Conservation (phyloP, 2,797 vertebrate genomes). For the Sparus aurata region DNA sequence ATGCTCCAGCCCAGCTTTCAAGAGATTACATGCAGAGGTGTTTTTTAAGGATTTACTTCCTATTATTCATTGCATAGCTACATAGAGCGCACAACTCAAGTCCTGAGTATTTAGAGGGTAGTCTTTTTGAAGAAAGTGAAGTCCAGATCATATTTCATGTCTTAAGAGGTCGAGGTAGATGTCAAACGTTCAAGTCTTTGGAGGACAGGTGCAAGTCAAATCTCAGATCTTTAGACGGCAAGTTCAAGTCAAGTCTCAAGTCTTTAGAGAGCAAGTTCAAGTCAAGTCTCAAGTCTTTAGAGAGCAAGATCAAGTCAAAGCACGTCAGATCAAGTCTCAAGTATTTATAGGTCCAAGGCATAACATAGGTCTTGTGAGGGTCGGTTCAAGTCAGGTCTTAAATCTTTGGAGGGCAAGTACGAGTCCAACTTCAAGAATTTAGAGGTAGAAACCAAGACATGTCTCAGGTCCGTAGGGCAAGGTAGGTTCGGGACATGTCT, state of each 20-base stretch:
- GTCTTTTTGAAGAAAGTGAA: background rate
- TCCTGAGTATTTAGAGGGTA: background rate
- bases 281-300: background rate
- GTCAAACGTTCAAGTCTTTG: too few species aligned
- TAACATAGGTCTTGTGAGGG: background rate
- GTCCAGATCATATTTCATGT: background rate
- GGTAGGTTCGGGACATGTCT: too few species aligned
- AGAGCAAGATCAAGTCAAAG: background rate
- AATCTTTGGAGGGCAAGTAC: background rate
- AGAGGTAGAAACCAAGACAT: background rate
- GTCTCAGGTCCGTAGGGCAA: background rate
- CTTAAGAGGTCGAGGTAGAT: background rate
- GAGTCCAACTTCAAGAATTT: background rate
- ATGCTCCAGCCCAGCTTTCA: background rate
- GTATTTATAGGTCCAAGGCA: background rate
- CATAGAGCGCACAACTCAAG: too few species aligned
- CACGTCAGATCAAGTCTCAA: background rate
- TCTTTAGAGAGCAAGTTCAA: background rate
- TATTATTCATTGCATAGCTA: background rate
- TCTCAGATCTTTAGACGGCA: background rate
- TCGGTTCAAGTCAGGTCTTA: background rate
- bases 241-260: background rate
- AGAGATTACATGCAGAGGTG: background rate
- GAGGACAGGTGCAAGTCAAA: background rate
- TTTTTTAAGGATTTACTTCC: background rate